Percentiles rank a stretch among this genome's conserved stretches.
These are phyloP conservation scores for Murina feae DNA, from an alignment of 2,113 vertebrate species.

Conservation along the genomic window DNA sequence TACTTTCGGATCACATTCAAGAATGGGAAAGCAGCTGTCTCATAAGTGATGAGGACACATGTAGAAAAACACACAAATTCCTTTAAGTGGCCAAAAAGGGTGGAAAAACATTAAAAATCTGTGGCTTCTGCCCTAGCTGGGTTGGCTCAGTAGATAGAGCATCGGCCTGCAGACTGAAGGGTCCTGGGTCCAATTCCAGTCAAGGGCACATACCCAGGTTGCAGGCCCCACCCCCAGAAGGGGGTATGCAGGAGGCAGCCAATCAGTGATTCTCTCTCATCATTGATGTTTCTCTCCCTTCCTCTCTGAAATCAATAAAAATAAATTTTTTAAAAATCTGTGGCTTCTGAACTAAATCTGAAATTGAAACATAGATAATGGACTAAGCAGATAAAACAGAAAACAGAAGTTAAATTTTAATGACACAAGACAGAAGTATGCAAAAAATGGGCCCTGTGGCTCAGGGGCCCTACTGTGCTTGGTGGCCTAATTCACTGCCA, in stretches of 20 bases:
- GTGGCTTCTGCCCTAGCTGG: not conserved
- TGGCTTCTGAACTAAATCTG: not conserved
- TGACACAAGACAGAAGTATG: not conserved
- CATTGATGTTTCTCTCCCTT: too few relatives aligned
- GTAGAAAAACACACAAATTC: not conserved
- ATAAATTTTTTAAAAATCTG: not conserved
- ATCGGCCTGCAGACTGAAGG: too few relatives aligned
- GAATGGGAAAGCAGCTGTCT: not conserved
- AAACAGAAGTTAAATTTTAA: not conserved
- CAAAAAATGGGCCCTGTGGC: not conserved
- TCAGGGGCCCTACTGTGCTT: not conserved
- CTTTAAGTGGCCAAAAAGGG: not conserved
- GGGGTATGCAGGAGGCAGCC: too few relatives aligned
- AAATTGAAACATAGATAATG: not conserved
- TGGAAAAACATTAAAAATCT: not conserved
- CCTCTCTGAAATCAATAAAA: too few relatives aligned
- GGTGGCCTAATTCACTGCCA: rapidly evolving
- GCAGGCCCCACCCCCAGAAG: too few relatives aligned
- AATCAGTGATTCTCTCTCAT: too few relatives aligned
- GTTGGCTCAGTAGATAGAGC: too few relatives aligned
- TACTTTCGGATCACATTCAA: not conserved
- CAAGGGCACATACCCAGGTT: too few relatives aligned
- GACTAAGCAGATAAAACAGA: not conserved
- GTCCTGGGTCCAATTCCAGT: too few relatives aligned
- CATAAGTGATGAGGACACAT: not conserved